phyloP scores from a whole-genome alignment of 2,113 vertebrate genomes.

The Antechinus stuartii region DNA sequence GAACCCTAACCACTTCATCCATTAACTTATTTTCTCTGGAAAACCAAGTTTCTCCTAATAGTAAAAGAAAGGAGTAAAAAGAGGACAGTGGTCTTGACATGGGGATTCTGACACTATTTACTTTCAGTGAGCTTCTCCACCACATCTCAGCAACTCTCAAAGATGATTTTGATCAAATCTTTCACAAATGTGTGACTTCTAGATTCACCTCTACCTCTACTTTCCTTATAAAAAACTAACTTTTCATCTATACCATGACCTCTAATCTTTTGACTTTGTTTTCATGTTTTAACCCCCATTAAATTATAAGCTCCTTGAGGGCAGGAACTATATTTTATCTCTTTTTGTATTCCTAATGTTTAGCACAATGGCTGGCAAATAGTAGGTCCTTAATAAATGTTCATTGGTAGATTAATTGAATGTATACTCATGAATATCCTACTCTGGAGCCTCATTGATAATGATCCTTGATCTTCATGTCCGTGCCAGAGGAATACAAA shows the following conservation, averaged over 20 bases:
- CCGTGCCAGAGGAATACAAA: neutral
- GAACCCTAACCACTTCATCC: neutral
- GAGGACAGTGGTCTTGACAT: too few species aligned
- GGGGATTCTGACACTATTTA: neutral
- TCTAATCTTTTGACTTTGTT: neutral
- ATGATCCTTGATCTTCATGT: neutral
- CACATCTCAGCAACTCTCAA: neutral
- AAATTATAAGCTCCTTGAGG: neutral
- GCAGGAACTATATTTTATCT: neutral
- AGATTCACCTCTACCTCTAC: neutral
- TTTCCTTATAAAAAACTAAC: neutral
- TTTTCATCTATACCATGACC: neutral
- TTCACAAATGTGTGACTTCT: neutral
- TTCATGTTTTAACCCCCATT: neutral
- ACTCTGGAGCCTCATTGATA: neutral
- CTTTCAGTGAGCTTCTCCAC: neutral
- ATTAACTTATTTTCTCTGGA: neutral
- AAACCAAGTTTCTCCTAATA: too few species aligned
- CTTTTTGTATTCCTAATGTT: neutral
- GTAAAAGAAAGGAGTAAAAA: too few species aligned
- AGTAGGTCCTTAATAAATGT: neutral
- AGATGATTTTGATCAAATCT: neutral
- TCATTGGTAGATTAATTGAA: neutral
- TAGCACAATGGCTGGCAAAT: neutral
- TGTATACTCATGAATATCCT: neutral